These are phyloP conservation scores for Mythimna vitellina DNA, from an alignment of 2,888 invertebrate genomes.

Conservation along the genomic window DNA sequence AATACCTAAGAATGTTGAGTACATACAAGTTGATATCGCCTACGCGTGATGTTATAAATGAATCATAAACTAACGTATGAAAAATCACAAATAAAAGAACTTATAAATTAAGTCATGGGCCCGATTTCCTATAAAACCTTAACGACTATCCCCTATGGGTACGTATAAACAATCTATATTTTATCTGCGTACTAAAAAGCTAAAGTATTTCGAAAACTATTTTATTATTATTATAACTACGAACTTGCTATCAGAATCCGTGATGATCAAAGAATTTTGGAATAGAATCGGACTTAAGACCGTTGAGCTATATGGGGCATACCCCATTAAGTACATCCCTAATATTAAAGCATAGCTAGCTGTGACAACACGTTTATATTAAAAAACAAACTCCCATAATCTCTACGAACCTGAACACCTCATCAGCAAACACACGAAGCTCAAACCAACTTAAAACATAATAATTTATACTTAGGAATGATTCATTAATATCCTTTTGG, in stretches of 20 bases:
- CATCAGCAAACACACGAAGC: conserved; percentile 53
- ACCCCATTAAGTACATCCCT: conserved; percentile 61
- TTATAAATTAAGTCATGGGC: conserved; percentile 89
- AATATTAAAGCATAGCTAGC: conserved; percentile 65
- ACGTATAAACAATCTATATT: conserved; percentile 84
- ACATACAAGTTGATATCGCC: conserved; percentile 75
- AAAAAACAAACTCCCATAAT: conserved; percentile 36
- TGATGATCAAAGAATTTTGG: conserved; percentile 66
- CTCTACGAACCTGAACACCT: conserved; percentile 51
- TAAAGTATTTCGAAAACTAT: conserved; percentile 86
- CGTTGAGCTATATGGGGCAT: conserved; percentile 54
- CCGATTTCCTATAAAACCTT: conserved; percentile 87
- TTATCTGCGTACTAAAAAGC: conserved; percentile 84
- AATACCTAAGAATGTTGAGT: conserved; percentile 82
- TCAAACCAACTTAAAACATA: conserved; percentile 54
- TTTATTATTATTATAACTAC: conserved; percentile 71
- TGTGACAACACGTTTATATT: conserved; percentile 61
- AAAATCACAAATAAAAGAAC: conserved; percentile 78
- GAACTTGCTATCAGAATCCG: conserved; percentile 69
- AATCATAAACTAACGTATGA: conserved; percentile 64
- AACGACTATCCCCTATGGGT: conserved; percentile 78
- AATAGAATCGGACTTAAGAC: conserved; percentile 63
- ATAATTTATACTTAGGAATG: conserved; percentile 62
- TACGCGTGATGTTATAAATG: conserved; percentile 67
- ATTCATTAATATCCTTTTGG: conserved; percentile 60